phyloP scores from a whole-genome alignment of 2,113 vertebrate species.

The Danio rerio region DNA sequence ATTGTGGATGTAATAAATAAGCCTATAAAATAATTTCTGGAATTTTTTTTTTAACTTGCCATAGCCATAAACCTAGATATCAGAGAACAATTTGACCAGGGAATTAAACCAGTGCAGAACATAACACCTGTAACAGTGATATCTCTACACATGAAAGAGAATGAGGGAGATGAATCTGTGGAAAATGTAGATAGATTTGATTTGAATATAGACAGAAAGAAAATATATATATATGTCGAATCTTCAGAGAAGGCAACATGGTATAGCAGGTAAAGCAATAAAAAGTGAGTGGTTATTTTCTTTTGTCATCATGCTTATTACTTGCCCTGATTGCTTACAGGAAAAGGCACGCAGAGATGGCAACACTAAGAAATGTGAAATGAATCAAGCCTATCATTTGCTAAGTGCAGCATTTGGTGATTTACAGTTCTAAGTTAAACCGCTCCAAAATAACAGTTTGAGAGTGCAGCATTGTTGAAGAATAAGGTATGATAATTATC shows the following conservation, averaged over 20 bases:
- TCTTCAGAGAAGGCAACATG: background rate
- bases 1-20: too few relatives aligned
- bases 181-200: background rate
- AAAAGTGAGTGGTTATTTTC: slow-evolving; percentile 51
- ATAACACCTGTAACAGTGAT: background rate
- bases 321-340: slow-evolving; percentile 45
- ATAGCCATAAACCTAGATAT: too few relatives aligned
- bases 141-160: background rate
- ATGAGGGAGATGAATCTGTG: background rate
- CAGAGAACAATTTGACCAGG: too few relatives aligned
- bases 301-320: slow-evolving; percentile 59
- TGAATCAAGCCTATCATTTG: slow-evolving; percentile 52
- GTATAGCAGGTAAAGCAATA: slow-evolving; percentile 47
- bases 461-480: background rate
- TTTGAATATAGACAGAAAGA: background rate
- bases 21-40: too few relatives aligned
- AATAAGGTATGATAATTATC: slow-evolving; percentile 28
- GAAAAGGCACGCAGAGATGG: slow-evolving; percentile 42
- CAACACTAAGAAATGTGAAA: slow-evolving; percentile 46
- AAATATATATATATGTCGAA: slow-evolving; percentile 19
- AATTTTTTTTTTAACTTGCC: too few relatives aligned
- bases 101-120: too few relatives aligned
- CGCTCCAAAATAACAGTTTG: slow-evolving; percentile 44
- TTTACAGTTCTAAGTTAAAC: slow-evolving; percentile 42
- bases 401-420: slow-evolving; percentile 40